phyloP scores from a whole-genome alignment of 2,797 vertebrate species.

The Macropodus opercularis region DNA sequence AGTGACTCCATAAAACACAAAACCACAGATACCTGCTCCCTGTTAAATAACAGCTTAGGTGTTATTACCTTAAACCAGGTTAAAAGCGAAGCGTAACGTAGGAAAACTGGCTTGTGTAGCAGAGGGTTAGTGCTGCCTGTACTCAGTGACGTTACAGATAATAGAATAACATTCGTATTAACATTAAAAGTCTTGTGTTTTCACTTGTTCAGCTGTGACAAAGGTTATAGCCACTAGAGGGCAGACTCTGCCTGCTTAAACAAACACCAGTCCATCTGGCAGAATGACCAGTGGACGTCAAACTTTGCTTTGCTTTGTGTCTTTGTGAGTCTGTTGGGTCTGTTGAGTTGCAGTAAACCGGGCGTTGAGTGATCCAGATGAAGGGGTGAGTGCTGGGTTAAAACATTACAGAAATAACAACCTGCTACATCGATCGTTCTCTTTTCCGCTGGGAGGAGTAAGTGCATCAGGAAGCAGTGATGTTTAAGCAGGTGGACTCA shows the following conservation, averaged over 20 bases:
- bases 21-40: too few relatives aligned
- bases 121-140: neutral
- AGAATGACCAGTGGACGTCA: neutral
- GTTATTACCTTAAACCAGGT: too few relatives aligned
- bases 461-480: conserved; percentile 4
- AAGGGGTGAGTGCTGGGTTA: neutral
- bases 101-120: too few relatives aligned
- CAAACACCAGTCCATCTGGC: neutral
- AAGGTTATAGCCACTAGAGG: conserved; percentile 62
- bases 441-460: conserved; percentile 33
- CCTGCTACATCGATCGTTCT: neutral
- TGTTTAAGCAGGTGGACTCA: conserved; percentile 15
- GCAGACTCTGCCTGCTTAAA: conserved; percentile 56
- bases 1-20: too few relatives aligned
- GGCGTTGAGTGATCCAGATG: neutral
- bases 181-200: neutral
- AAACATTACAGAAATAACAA: neutral
- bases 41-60: too few relatives aligned
- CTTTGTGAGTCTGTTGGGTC: neutral
- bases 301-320: neutral
- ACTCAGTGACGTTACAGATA: neutral
- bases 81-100: too few relatives aligned
- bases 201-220: conserved; percentile 33
- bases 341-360: neutral
- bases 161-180: neutral